A percentile compares a stretch with the other conserved stretches of the same genome.
phyloP scores from a whole-genome alignment of 2,113 vertebrate genomes.

The Pedionomus torquatus region DNA sequence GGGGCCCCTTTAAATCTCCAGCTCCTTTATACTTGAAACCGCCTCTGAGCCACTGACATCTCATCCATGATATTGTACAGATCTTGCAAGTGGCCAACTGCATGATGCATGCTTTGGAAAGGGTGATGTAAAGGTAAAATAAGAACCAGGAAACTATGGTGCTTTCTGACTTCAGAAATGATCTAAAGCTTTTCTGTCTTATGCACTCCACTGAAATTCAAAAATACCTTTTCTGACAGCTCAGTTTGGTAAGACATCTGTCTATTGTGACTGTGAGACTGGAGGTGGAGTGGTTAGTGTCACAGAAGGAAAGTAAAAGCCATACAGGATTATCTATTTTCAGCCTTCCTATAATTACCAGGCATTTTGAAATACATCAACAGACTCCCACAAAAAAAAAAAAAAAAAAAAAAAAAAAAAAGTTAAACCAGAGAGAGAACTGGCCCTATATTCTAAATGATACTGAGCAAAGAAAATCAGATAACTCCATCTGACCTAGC shows the following conservation, averaged over 20 bases:
- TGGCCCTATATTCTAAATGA: rapidly evolving
- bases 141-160: neutral
- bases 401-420: no score
- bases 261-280: neutral
- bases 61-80: neutral
- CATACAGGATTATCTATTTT: neutral
- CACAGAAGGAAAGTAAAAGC: neutral
- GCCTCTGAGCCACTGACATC: neutral
- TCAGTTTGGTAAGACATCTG: neutral
- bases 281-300: rapidly evolving
- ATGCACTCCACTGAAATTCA: neutral
- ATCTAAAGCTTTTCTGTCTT: neutral
- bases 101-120: neutral
- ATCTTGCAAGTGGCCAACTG: neutral
- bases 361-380: neutral
- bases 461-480: neutral
- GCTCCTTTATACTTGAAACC: neutral
- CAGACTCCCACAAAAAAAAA: neutral
- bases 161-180: neutral
- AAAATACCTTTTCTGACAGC: neutral
- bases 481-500: neutral
- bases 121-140: rapidly evolving
- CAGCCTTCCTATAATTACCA: neutral
- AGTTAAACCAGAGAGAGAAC: neutral
- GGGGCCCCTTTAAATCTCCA: neutral